Evolutionary conservation across 2,113 vertebrate genomes (phyloP).

Genomic region (Pterocles burchelli): DNA sequence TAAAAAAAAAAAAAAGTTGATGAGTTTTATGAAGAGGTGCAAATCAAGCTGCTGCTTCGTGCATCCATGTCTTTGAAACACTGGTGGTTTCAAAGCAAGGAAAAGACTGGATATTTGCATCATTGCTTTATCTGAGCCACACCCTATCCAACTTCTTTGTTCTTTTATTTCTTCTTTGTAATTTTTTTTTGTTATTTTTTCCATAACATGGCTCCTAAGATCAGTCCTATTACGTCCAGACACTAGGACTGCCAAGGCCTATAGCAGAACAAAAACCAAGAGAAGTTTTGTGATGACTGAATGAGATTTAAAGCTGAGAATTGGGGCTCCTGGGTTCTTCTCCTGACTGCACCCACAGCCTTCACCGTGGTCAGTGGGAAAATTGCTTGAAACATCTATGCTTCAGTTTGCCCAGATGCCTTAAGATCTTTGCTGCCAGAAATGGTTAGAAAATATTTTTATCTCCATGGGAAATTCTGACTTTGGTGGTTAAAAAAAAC

Average conservation of each 20-base stretch:
- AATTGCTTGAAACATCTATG: not conserved
- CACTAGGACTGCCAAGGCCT: not conserved
- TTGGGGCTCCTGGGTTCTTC: not conserved
- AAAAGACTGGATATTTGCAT: not conserved
- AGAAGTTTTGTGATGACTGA: not conserved
- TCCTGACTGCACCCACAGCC: not conserved
- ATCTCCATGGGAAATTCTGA: not conserved
- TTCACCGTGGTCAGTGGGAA: not conserved
- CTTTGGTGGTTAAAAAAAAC: not conserved
- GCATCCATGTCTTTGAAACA: not conserved
- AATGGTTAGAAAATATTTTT: not conserved
- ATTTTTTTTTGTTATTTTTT: not conserved
- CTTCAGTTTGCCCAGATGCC: not conserved
- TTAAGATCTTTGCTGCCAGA: not conserved
- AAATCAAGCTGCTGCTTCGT: not conserved
- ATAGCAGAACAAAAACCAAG: not conserved
- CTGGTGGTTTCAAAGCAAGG: not conserved
- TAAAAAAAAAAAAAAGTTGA: not conserved
- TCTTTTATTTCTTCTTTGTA: not conserved
- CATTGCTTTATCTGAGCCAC: not conserved
- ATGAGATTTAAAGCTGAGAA: not conserved
- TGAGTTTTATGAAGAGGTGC: not conserved
- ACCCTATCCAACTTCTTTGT: not conserved
- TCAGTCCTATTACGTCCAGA: not conserved
- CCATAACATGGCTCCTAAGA: not conserved